These are phyloP conservation scores for Scaptomyza tumidula DNA, from an alignment of 2,888 invertebrate genomes.

Conservation along the genomic window DNA sequence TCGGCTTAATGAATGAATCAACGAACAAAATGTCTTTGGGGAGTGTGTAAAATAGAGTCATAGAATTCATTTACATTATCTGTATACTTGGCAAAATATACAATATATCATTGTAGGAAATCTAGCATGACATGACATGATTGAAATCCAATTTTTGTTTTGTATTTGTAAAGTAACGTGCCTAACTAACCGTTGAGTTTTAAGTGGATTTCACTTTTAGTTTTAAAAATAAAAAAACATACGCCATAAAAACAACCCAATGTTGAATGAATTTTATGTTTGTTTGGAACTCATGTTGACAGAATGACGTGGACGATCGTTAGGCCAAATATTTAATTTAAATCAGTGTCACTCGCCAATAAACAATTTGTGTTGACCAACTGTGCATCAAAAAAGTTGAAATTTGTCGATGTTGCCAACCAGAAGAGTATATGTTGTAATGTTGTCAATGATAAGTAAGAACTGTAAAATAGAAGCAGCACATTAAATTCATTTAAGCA, in stretches of 20 bases:
- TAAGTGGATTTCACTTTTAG: conserved; percentile 57
- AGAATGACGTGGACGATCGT: conserved; percentile 48
- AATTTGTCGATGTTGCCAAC: neutral
- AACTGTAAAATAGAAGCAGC: neutral
- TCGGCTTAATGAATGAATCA: too few species aligned
- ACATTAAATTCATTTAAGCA: too few species aligned
- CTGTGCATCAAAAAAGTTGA: conserved; percentile 15
- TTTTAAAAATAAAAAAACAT: conserved; percentile 30
- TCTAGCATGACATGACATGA: conserved; percentile 8
- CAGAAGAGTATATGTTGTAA: neutral
- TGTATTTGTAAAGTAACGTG: conserved; percentile 33
- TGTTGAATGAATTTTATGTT: conserved; percentile 53
- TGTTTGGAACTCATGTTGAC: conserved; percentile 61
- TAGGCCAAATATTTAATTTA: conserved; percentile 75
- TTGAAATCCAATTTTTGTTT: conserved; percentile 4
- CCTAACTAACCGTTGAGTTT: conserved; percentile 51
- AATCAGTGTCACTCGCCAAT: conserved; percentile 73
- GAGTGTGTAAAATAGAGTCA: too few species aligned
- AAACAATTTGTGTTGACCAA: conserved; percentile 41
- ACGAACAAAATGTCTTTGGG: too few species aligned
- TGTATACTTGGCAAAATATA: neutral
- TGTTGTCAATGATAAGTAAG: neutral
- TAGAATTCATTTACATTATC: neutral
- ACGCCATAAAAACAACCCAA: conserved; percentile 5
- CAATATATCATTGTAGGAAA: conserved; percentile 1